phyloP scores from a whole-genome alignment of 2,797 vertebrate species.

The Microctenopoma steveboyesi region DNA sequence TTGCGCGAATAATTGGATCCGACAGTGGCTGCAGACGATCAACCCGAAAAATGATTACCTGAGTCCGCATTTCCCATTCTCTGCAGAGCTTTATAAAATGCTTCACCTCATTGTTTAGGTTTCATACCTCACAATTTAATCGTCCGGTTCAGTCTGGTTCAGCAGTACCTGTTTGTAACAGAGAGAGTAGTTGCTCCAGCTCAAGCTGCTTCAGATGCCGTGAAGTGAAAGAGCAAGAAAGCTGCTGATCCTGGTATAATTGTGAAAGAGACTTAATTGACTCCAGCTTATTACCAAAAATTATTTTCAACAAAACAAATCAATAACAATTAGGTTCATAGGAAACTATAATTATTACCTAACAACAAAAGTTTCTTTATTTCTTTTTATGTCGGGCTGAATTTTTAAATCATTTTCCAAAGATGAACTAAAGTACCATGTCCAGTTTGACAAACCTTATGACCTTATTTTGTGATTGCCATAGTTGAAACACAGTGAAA shows the following conservation, averaged over 20 bases:
- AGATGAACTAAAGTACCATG: conserved; percentile 38
- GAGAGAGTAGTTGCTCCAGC: no score
- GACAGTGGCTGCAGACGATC: not conserved
- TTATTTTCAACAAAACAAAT: no score
- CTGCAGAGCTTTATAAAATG: not conserved
- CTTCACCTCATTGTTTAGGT: conserved; percentile 2
- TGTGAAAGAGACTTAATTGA: not conserved
- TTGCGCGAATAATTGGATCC: not conserved
- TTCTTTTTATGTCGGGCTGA: conserved; percentile 13
- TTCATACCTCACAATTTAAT: not conserved
- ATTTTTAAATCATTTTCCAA: conserved; percentile 29
- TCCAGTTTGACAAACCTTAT: conserved; percentile 37
- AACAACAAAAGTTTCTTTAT: no score
- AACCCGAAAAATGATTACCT: conserved; percentile 12
- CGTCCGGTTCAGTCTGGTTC: not conserved
- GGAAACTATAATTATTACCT: no score
- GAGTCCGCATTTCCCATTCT: not conserved
- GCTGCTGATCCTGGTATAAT: not conserved
- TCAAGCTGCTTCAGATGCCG: not conserved
- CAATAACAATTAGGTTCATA: no score
- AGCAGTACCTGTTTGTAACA: not conserved
- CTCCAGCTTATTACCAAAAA: no score
- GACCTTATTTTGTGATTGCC: conserved; percentile 48
- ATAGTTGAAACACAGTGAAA: conserved; percentile 42
- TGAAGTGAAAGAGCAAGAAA: not conserved